phyloP scores from a whole-genome alignment of 2,888 invertebrate species.

The Dermolepida albohirtum region DNA sequence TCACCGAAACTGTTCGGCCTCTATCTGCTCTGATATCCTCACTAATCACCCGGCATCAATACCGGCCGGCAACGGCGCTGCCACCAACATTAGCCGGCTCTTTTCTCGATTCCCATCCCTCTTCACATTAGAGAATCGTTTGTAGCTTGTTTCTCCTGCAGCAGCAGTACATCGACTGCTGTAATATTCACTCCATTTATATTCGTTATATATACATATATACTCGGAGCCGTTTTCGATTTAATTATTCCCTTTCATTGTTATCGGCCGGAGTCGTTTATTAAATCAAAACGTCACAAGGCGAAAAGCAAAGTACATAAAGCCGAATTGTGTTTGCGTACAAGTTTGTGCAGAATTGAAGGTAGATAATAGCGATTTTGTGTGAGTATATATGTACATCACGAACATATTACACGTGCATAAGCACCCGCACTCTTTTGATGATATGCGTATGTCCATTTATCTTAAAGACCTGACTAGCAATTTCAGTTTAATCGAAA shows the following conservation, averaged over 20 bases:
- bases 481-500: too few relatives aligned
- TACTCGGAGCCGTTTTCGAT: constrained; percentile 30
- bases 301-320: neutral
- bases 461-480: too few relatives aligned
- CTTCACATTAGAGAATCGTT: constrained; percentile 16
- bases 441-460: too few relatives aligned
- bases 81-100: constrained; percentile 1
- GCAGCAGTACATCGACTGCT: constrained; percentile 1
- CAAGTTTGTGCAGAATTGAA: too few relatives aligned
- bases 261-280: constrained; percentile 40
- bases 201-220: constrained; percentile 26
- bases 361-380: too few relatives aligned
- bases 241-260: constrained; percentile 43
- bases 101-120: constrained; percentile 5
- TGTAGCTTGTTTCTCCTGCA: constrained; percentile 2
- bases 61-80: constrained; percentile 3
- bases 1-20: neutral
- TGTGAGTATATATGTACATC: too few relatives aligned
- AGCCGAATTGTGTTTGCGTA: too few relatives aligned
- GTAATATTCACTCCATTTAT: constrained; percentile 21
- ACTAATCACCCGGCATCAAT: constrained; percentile 35
- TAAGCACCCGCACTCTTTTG: too few relatives aligned
- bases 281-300: constrained; percentile 35
- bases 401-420: too few relatives aligned
- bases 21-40: constrained; percentile 19